A percentile compares a stretch with the other conserved stretches of the same genome.
These are phyloP conservation scores for Drosophila mauritiana DNA, from an alignment of 1,140 invertebrate species.

Conservation along the genomic window DNA sequence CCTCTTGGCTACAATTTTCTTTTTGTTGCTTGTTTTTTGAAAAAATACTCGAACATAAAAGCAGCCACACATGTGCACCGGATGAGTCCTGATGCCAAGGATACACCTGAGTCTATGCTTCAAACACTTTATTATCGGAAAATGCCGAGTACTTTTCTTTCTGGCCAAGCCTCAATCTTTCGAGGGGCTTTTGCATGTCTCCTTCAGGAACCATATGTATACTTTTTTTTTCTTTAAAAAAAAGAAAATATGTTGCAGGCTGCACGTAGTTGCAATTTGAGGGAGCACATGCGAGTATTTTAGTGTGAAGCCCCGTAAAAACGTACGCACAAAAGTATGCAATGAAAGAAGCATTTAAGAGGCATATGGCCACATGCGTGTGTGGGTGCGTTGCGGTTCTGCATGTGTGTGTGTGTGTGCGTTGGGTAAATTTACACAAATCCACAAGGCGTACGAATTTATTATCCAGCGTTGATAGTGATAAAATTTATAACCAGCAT, in stretches of 20 bases:
- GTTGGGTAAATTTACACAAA: constrained; percentile 71
- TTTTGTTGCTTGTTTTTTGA: neutral
- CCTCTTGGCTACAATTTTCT: neutral
- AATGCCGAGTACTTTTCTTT: constrained; percentile 11
- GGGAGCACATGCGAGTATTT: constrained; percentile 26
- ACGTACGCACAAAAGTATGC: constrained; percentile 55
- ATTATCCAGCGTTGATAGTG: constrained; percentile 74
- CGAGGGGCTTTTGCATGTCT: constrained; percentile 16
- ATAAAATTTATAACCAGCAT: constrained; percentile 78
- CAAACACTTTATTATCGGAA: constrained; percentile 35
- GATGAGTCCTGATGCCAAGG: neutral
- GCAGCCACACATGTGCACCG: constrained; percentile 1
- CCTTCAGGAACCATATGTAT: neutral
- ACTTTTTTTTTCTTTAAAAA: neutral
- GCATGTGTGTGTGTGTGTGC: constrained; percentile 24
- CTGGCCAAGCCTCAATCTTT: constrained; percentile 24
- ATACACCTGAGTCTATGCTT: constrained; percentile 11
- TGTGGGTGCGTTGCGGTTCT: constrained; percentile 4
- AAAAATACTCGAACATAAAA: constrained; percentile 7
- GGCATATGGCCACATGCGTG: constrained; percentile 43
- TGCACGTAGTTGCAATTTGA: constrained; percentile 41
- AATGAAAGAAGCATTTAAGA: constrained; percentile 58
- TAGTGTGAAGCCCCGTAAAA: constrained; percentile 20
- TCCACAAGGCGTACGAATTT: constrained; percentile 67
- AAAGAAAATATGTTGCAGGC: constrained; percentile 28